Conservation (phyloP, 1,140 invertebrate species). For the Doryteuthis pealeii region DNA sequence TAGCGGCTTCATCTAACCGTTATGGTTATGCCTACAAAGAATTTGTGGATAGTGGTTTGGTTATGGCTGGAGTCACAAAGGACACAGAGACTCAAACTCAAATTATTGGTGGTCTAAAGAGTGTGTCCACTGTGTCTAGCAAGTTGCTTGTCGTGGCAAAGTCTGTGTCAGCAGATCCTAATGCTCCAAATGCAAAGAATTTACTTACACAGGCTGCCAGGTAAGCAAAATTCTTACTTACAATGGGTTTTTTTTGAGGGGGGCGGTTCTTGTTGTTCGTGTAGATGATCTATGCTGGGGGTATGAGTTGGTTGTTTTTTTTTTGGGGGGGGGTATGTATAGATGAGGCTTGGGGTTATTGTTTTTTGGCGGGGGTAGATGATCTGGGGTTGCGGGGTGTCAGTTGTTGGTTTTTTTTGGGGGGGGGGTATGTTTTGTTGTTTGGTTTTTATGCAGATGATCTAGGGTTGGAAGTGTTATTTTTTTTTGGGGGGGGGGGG, state of each 20-base stretch:
- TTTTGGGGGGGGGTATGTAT: too few relatives aligned
- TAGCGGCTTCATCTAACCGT: conserved; percentile 74
- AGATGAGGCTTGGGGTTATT: too few relatives aligned
- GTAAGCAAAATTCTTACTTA: conserved; percentile 43
- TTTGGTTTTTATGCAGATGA: too few relatives aligned
- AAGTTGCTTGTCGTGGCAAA: conserved; percentile 86
- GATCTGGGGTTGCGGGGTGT: too few relatives aligned
- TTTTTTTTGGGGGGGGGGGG: too few relatives aligned
- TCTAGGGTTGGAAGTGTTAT: too few relatives aligned
- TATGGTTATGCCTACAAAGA: conserved; percentile 79
- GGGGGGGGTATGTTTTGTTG: too few relatives aligned
- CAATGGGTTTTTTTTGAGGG: conserved; percentile 2
- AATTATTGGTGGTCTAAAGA: conserved; percentile 84
- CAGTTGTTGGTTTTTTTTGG: too few relatives aligned
- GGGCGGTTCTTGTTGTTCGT: not conserved
- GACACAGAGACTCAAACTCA: conserved; percentile 53
- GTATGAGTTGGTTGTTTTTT: conserved; percentile 18
- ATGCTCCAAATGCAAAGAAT: conserved; percentile 87
- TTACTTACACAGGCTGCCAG: conserved; percentile 82
- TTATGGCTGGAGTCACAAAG: conserved; percentile 44
- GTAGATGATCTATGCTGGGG: too few relatives aligned
- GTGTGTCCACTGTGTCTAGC: conserved; percentile 83
- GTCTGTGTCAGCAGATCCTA: conserved; percentile 83
- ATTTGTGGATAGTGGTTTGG: conserved; percentile 60
- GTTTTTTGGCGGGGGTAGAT: too few relatives aligned